Percentiles rank a stretch among this genome's conserved stretches.
Evolutionary conservation across 2,888 invertebrate genomes (phyloP).

Genomic region (Thumatha senex): DNA sequence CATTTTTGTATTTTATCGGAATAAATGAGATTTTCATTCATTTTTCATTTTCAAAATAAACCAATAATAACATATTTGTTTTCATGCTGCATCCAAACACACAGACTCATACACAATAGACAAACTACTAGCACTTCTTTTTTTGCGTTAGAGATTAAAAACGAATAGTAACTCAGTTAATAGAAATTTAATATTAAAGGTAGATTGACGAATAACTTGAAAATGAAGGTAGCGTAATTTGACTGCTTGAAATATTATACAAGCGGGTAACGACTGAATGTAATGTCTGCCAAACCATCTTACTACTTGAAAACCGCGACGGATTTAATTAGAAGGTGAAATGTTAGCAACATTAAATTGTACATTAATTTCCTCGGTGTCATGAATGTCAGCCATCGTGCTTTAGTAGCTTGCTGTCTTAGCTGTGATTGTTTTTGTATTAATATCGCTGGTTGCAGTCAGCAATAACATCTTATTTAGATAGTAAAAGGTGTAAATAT

Average conservation of each 20-base stretch:
- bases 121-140: no score
- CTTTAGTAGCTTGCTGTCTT: constrained; percentile 19
- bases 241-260: constrained; percentile 15
- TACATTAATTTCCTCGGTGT: constrained; percentile 28
- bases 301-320: constrained; percentile 24
- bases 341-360: constrained; percentile 30
- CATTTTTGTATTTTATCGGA: no score
- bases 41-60: no score
- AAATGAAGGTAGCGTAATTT: constrained; percentile 12
- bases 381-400: constrained; percentile 23
- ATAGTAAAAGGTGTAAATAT: no score
- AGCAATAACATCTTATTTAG: no score
- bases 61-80: no score
- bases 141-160: no score
- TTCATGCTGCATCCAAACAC: no score
- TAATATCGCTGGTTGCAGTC: constrained; percentile 14
- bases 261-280: constrained; percentile 11
- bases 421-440: constrained; percentile 20
- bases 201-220: constrained; percentile 9
- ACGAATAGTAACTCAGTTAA: not conserved
- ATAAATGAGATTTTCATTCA: no score
- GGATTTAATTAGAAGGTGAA: constrained; percentile 38
- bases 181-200: constrained; percentile 11
- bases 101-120: no score
- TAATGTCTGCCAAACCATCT: constrained; percentile 12